Base-by-base conservation (phyloP, 35 echinoderm and acorn worm genomes). In the Ptychodera flava region DNA sequence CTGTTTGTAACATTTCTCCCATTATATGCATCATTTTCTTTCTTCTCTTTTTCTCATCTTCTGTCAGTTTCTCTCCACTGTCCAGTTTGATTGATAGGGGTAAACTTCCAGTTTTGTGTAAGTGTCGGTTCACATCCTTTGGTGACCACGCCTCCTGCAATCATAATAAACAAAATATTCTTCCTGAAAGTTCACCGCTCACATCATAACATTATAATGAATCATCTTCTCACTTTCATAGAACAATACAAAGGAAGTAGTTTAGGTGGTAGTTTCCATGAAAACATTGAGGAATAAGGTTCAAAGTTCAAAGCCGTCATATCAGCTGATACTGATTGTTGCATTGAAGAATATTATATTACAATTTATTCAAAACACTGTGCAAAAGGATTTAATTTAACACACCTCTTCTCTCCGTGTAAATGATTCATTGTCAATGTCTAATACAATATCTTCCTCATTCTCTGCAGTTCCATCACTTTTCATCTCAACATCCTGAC, bases 1-100 rank as follows among this genome's bases (percentile, higher is more conserved):
- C 92, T 28, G 95, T 97, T 76, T 91, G 92, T 16, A 93, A 91
- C 80, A 97, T 93, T 84, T 97, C 95, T 35, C 93, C 92, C 36
- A 97, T 81, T 35, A 97, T 85, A 32, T 93, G 85, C 1, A 97
- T 38, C 86, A 97, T 88, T 88, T 88, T 91, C 32, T 87, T 27
- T 35, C 36, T 34, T 87, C 86, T 2, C 36, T 79, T 79, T 64
- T 64, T 64, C 6, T 64, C 45, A 12, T 64, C 45, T 22, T 64
- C 45, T 64, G 45, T 64, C 45, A 64, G 45, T 64, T 64, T 64
- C 45, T 64, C 6, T 12, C 45, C 45, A 64, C 45, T 64, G 6
- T 64, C 45, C 6, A 64, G 45, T 64, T 64, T 64, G 6, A 64
- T 64, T 64, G 45, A 64, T 22, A 64, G 6, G 6, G 45, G 45